These are phyloP conservation scores for Anadara kagoshimensis DNA, from an alignment of 1,140 invertebrate species.

Conservation along the genomic window DNA sequence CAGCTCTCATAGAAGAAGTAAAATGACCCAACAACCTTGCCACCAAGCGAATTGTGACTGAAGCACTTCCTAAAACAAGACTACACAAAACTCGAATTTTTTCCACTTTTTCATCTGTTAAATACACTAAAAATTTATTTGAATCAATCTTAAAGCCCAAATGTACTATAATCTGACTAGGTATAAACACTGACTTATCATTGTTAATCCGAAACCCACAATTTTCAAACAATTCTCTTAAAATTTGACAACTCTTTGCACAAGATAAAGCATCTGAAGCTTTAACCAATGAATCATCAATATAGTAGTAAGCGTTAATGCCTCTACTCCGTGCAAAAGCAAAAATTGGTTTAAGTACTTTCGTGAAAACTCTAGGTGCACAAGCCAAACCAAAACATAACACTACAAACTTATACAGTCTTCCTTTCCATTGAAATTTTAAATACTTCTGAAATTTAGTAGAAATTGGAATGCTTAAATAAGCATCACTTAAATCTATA, in stretches of 20 bases:
- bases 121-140: constrained; percentile 24
- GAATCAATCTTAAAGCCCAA: constrained; percentile 37
- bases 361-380: constrained; percentile 31
- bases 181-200: constrained; percentile 35
- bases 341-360: constrained; percentile 28
- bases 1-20: constrained; percentile 24
- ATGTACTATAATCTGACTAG: constrained; percentile 25
- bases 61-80: background rate
- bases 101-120: constrained; percentile 33
- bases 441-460: too few species aligned
- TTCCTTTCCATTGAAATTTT: too few species aligned
- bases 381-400: background rate
- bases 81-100: constrained; percentile 9
- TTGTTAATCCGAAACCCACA: constrained; percentile 29
- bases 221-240: constrained; percentile 4
- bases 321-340: constrained; percentile 21
- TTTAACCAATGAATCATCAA: constrained; percentile 30
- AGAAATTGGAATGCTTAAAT: too few species aligned
- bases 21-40: constrained; percentile 27
- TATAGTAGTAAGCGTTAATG: constrained; percentile 31
- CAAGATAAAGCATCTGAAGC: constrained; percentile 22
- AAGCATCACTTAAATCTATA: too few species aligned
- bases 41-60: constrained; percentile 13
- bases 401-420: too few species aligned
- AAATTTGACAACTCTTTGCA: background rate